Conservation (phyloP, 2,888 invertebrate genomes). For the Leucania comma region DNA sequence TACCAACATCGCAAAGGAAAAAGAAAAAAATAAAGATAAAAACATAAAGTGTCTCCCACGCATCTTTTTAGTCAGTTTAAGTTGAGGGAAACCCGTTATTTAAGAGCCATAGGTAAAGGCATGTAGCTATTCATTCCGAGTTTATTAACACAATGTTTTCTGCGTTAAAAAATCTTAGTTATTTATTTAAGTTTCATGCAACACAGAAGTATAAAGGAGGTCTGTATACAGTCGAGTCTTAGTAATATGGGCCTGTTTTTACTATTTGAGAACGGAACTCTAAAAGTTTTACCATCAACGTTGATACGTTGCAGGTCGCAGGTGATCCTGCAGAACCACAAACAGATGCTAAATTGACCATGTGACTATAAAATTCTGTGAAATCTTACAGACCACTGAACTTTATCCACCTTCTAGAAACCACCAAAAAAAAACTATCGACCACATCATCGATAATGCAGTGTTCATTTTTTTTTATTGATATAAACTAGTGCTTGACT, state of each 20-base stretch:
- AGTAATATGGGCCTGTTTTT: too few relatives aligned
- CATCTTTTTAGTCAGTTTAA: conserved; percentile 30
- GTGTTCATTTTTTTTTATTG: too few relatives aligned
- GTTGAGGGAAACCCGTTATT: conserved; percentile 50
- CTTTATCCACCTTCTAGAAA: neutral
- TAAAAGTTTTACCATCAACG: neutral
- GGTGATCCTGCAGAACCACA: neutral
- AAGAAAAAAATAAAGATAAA: conserved; percentile 18
- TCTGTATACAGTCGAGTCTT: too few relatives aligned
- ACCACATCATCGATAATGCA: neutral
- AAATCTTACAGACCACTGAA: neutral
- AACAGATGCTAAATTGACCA: neutral
- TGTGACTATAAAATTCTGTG: neutral
- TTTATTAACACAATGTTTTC: conserved; percentile 46
- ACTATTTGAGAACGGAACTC: too few relatives aligned
- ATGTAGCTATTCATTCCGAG: conserved; percentile 47
- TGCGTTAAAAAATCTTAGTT: conserved; percentile 19
- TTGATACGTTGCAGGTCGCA: too few relatives aligned
- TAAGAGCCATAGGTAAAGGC: conserved; percentile 56
- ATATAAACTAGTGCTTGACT: too few relatives aligned
- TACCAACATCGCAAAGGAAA: conserved; percentile 23
- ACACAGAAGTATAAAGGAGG: too few relatives aligned
- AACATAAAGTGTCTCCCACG: conserved; percentile 49
- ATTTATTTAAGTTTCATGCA: too few relatives aligned
- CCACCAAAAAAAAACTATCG: neutral